Base-by-base conservation (phyloP, 1,140 invertebrate species). In the Trinorchestia longiramus region DNA sequence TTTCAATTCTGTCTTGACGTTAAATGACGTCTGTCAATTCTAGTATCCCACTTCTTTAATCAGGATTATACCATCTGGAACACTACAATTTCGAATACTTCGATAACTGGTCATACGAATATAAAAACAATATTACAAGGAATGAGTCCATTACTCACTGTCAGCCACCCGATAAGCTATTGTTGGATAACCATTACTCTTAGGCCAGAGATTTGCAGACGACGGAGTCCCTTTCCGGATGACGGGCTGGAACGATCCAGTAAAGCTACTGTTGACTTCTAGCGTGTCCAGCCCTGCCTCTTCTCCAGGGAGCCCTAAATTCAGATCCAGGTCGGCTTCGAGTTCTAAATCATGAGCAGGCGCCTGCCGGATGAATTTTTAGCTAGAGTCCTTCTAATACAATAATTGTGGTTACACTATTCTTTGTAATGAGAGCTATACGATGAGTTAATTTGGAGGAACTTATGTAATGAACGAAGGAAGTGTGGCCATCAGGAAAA, bases 121-220 rank as follows among this genome's bases (percentile, higher is more conserved):
- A 6, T 3, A 77, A 15, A 77, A 77, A 77, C 15, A 77, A 36
- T 36, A 77, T 28, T 77, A 36, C 15, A 28, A 77, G 3, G 62
- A 15, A 77, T 15, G 15, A 77, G 11, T 1, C 43, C 11, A 42
- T 4, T 28, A 90, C 88, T 90, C 88, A 90, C 88, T 90, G n/a
- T 41, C 88, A 90, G 4, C 88, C 23, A 90, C 43, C 88, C 43
- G n/a, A 90, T 90, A 90, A 42, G 43, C 43, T 41, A 90, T 90
- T 15, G 88, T 90, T 43, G 88, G 88, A 90, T 42, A 90, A 41
- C 88, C 88, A 43, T 90, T 90, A 4, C n/a, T 90, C 88, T 90
- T 90, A 4, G 88, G 88, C 88, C 88, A 90, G 11, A 90, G 88
- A 42, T 42, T 90, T 43, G 88, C 41, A 43, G 88, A 90, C n/a